Percentiles rank a stretch among this genome's conserved stretches.
Evolutionary conservation across 2,113 vertebrate species (phyloP).

Genomic region (Megatriorchis doriae): DNA sequence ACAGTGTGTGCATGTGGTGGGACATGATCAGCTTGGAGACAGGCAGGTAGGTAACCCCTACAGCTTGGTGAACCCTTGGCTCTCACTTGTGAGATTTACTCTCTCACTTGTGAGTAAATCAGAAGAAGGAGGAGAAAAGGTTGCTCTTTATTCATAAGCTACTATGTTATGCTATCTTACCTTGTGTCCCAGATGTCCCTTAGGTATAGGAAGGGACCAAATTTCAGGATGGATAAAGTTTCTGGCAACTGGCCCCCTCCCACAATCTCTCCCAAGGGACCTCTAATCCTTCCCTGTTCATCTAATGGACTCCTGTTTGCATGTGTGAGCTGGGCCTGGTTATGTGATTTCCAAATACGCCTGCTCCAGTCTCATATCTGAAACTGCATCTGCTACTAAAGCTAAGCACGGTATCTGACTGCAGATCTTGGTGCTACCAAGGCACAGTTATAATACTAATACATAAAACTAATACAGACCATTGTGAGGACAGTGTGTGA

Average conservation of each 20-base stretch:
- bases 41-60: fast-evolving
- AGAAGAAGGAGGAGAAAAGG: not conserved
- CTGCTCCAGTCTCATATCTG: not conserved
- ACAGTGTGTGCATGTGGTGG: too few species aligned
- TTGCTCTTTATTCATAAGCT: not conserved
- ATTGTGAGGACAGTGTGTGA: not conserved
- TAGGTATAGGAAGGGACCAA: not conserved
- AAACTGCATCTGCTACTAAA: not conserved
- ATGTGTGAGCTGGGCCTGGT: not conserved
- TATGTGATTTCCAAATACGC: not conserved
- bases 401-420: not conserved
- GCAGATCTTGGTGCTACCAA: not conserved
- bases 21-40: not conserved
- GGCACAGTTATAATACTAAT: not conserved
- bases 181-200: not conserved
- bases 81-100: not conserved
- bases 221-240: not conserved
- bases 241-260: not conserved
- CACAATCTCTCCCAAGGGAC: not conserved
- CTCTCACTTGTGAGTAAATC: not conserved
- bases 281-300: fast-evolving
- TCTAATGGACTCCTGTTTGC: not conserved
- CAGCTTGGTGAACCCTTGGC: not conserved
- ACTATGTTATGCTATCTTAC: fast-evolving
- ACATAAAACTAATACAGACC: not conserved